These are phyloP conservation scores for Philhelius pedissequus DNA, from an alignment of 2,888 invertebrate genomes.

Conservation along the genomic window DNA sequence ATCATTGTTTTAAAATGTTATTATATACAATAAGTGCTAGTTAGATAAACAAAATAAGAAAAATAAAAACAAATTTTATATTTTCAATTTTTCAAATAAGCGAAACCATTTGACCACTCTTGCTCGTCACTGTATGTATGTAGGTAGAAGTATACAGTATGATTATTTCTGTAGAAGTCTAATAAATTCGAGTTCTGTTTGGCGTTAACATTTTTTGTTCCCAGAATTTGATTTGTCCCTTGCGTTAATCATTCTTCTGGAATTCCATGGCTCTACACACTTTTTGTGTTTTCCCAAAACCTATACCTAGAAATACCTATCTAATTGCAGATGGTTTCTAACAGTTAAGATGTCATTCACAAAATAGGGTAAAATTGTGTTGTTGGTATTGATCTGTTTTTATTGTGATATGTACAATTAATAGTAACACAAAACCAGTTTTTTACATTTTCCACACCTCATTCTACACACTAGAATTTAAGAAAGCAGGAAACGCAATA, in stretches of 20 bases:
- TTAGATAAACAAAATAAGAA: too few relatives aligned
- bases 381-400: background rate
- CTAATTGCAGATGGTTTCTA: too few relatives aligned
- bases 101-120: too few relatives aligned
- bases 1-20: too few relatives aligned
- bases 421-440: background rate
- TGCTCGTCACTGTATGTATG: too few relatives aligned
- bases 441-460: background rate
- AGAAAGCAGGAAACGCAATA: background rate
- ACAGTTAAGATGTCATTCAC: background rate
- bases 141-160: too few relatives aligned
- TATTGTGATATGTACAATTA: background rate
- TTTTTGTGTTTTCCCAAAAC: background rate
- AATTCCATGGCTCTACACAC: background rate
- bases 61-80: too few relatives aligned
- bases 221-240: background rate
- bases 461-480: background rate
- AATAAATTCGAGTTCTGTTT: background rate
- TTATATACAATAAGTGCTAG: too few relatives aligned
- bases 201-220: constrained; percentile 4
- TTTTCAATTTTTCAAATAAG: too few relatives aligned
- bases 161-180: background rate
- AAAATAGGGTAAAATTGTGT: background rate
- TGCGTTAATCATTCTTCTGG: background rate
- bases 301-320: too few relatives aligned